Evolutionary conservation across 92 coral and sea anemone genomes (phyloP).

Genomic region (Chrysogorgia sp.): DNA sequence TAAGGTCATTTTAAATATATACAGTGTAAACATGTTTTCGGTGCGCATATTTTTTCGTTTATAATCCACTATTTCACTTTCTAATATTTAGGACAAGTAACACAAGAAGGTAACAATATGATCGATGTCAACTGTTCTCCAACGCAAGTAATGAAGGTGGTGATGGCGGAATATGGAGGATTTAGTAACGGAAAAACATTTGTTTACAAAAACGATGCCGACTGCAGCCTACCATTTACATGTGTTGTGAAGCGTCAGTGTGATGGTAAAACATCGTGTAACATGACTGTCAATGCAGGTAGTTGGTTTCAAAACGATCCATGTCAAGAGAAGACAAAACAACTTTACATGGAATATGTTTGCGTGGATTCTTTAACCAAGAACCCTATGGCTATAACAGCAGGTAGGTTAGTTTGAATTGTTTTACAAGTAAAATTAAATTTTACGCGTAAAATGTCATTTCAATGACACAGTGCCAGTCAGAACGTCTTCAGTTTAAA

Average conservation of each 20-base stretch:
- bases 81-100: slow-evolving; percentile 14
- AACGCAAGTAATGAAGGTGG: slow-evolving; percentile 4
- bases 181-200: slow-evolving; percentile 1
- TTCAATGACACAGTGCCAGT: no score
- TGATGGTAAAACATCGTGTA: slow-evolving; percentile 21
- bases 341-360: slow-evolving; percentile 6
- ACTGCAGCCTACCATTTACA: neutral
- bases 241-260: slow-evolving; percentile 19
- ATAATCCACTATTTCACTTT: neutral
- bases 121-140: slow-evolving; percentile 15
- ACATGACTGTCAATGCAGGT: slow-evolving; percentile 1
- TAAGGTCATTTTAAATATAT: no score
- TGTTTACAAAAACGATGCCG: neutral
- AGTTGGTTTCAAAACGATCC: slow-evolving; percentile 1
- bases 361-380: slow-evolving; percentile 5
- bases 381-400: neutral
- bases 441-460: no score
- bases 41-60: no score
- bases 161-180: slow-evolving; percentile 12
- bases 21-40: no score
- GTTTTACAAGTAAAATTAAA: no score
- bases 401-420: neutral
- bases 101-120: neutral
- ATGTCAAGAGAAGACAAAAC: neutral
- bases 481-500: no score